Conservation (phyloP, 2,797 vertebrate species). For the Meda fulgida region DNA sequence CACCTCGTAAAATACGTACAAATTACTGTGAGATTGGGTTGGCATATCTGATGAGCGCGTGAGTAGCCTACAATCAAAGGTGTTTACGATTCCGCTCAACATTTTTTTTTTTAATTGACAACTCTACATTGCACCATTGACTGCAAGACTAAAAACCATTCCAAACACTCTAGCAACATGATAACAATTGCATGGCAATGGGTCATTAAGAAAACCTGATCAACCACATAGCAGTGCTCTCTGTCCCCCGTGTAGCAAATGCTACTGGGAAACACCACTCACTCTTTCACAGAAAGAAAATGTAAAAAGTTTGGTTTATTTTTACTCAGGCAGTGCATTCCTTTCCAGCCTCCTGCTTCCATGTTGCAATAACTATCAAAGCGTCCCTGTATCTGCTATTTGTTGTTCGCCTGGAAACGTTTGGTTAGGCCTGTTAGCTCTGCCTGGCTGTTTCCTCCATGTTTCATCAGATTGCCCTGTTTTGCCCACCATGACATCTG, state of each 20-base stretch:
- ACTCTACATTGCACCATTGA: too few species aligned
- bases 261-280: neutral
- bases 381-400: slow-evolving; percentile 12
- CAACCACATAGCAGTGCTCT: neutral
- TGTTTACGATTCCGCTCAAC: too few species aligned
- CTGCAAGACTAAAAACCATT: neutral
- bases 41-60: too few species aligned
- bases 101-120: too few species aligned
- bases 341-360: neutral
- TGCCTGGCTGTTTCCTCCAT: slow-evolving; percentile 23
- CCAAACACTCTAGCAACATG: neutral
- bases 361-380: slow-evolving; percentile 35
- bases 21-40: too few species aligned
- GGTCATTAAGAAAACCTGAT: neutral
- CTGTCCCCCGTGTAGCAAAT: neutral
- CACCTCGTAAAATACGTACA: too few species aligned
- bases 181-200: neutral
- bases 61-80: too few species aligned
- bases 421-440: slow-evolving; percentile 18
- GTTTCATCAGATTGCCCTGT: slow-evolving; percentile 36
- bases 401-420: slow-evolving; percentile 11
- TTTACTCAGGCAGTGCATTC: neutral
- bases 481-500: slow-evolving; percentile 33
- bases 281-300: neutral
- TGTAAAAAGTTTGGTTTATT: neutral